These are phyloP conservation scores for Pheosia gnoma DNA, from an alignment of 2,888 invertebrate species.

Conservation along the genomic window DNA sequence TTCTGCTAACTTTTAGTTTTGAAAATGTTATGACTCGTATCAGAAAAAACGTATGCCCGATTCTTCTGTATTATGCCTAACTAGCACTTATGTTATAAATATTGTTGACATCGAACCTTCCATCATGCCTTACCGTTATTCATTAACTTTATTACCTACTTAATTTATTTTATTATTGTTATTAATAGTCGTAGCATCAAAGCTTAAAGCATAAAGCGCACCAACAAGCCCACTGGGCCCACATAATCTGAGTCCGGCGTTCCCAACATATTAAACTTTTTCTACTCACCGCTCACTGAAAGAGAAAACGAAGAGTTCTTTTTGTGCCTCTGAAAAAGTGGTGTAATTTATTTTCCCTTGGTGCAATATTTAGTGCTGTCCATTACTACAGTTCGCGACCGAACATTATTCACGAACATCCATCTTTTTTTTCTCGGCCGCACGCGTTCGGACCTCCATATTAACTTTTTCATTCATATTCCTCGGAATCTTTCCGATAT, in stretches of 20 bases:
- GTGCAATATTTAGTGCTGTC: slow-evolving; percentile 84
- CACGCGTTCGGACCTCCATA: slow-evolving; percentile 69
- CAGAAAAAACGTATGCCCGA: too few species aligned
- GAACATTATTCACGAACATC: slow-evolving; percentile 81
- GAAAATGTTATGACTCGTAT: too few species aligned
- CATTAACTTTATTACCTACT: too few species aligned
- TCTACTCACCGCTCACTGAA: slow-evolving; percentile 62
- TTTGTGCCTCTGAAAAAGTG: slow-evolving; percentile 80
- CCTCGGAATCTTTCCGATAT: slow-evolving; percentile 60
- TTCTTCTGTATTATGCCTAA: too few species aligned
- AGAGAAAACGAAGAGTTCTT: slow-evolving; percentile 77
- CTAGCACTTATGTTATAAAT: too few species aligned
- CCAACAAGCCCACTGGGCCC: slow-evolving; percentile 18
- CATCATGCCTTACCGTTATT: too few species aligned
- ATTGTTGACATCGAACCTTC: too few species aligned
- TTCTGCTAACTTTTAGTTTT: too few species aligned
- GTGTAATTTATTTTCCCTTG: slow-evolving; percentile 81
- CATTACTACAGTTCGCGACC: slow-evolving; percentile 83
- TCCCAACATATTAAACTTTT: slow-evolving; percentile 77
- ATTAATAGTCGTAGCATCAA: neutral
- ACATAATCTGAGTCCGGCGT: slow-evolving; percentile 43
- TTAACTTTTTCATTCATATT: slow-evolving; percentile 79
- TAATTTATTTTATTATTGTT: neutral
- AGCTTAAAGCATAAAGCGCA: slow-evolving; percentile 10
- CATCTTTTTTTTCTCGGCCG: slow-evolving; percentile 73